Percentiles rank a stretch among this genome's conserved stretches.
These are phyloP conservation scores for Ciona savignyi DNA, from an alignment of 23 tunicate genomes.

Conservation along the genomic window DNA sequence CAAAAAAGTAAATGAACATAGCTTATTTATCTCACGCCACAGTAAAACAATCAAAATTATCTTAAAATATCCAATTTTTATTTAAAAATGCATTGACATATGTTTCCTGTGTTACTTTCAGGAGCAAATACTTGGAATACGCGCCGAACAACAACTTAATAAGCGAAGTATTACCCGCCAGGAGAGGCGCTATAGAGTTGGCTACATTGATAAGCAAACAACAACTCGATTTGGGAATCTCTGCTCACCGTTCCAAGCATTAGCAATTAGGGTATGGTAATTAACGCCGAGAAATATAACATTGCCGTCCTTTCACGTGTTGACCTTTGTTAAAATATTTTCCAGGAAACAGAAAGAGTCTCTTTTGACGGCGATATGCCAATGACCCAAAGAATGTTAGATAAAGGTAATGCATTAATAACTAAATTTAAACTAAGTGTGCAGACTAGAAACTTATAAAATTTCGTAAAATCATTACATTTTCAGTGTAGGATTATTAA, in stretches of 20 bases:
- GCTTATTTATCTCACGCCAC: no score
- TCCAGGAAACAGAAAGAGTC: slow-evolving; percentile 65
- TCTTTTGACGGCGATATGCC: slow-evolving; percentile 54
- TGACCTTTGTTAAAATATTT: no score
- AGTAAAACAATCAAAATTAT: no score
- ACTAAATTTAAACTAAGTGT: no score
- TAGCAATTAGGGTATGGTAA: slow-evolving; percentile 52
- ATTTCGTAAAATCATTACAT: no score
- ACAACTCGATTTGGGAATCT: slow-evolving; percentile 79
- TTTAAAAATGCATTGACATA: no score
- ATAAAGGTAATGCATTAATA: slow-evolving; percentile 91
- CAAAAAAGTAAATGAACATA: slow-evolving; percentile 15
- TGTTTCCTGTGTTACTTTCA: no score
- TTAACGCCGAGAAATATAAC: no score
- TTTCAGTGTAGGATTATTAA: no score
- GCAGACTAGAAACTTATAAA: no score
- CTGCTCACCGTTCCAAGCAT: slow-evolving; percentile 92
- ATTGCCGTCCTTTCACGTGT: no score
- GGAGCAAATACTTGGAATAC: slow-evolving; percentile 43
- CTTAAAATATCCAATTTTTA: no score
- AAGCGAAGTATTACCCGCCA: slow-evolving; percentile 54
- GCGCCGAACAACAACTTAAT: slow-evolving; percentile 33
- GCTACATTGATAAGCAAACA: slow-evolving; percentile 44
- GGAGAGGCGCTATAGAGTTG: slow-evolving; percentile 79
- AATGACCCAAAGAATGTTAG: slow-evolving; percentile 75